Conservation (phyloP, 2,113 vertebrate genomes). For the Pollimyrus isidori region DNA sequence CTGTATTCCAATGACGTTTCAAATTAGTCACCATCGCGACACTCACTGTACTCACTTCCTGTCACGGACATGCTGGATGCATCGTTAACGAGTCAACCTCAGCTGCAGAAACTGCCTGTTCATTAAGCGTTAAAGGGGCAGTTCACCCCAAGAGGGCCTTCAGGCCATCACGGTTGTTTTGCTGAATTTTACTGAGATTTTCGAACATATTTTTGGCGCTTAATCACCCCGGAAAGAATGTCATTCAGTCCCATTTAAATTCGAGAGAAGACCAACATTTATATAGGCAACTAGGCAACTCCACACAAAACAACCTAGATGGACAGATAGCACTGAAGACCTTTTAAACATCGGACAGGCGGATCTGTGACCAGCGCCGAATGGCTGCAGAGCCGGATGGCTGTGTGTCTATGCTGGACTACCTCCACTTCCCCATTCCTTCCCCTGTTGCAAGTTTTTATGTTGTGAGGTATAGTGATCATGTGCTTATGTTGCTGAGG, state of each 20-base stretch:
- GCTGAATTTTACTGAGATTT: background rate
- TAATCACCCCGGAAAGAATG: background rate
- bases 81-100: background rate
- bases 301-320: background rate
- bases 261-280: background rate
- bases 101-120: background rate
- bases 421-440: too few species aligned
- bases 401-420: too few species aligned
- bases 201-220: background rate
- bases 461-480: too few species aligned
- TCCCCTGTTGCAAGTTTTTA: too few species aligned
- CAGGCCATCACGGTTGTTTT: background rate
- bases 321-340: background rate
- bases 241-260: background rate
- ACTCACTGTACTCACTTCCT: background rate
- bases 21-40: slow-evolving; percentile 12
- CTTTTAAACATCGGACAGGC: background rate
- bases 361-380: too few species aligned
- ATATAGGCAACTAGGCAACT: background rate
- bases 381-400: too few species aligned
- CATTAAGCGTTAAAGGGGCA: background rate
- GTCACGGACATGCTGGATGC: background rate
- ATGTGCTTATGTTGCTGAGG: too few species aligned
- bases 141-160: background rate
- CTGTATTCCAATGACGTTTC: background rate